Base-by-base conservation (phyloP, 2,888 invertebrate genomes). In the Parnassius glacialis region DNA sequence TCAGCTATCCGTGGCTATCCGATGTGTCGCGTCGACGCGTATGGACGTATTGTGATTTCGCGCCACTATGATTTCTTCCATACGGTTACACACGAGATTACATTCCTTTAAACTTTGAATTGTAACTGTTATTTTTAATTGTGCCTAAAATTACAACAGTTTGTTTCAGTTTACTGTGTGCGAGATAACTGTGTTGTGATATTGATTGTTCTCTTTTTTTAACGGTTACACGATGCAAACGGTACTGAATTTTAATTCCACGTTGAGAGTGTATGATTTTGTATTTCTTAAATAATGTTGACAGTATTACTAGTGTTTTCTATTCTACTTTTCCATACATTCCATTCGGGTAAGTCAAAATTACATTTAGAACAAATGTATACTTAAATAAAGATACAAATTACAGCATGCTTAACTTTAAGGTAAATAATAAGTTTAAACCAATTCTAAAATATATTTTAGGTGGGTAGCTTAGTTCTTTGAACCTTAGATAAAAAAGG, bases 201-300 rank as follows among this genome's bases (percentile, higher is more conserved):
- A 70, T 76, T 74, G 71, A 74, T 74, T 75, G 76, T 74, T 70
- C 62, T 73, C 71, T 66, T 66, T 68, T n/a, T 67, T 72, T 68
- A 69, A 74, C 73, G 69, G 74, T 74, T 77, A 72, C 83, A 88
- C 84, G 76, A 89, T 90, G 90, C 84, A 81, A 85, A 84, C 80
- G 75, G 76, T 83, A 84, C 73, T 82, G 73, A 74, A 77, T 83
- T 80, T 78, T 81, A 78, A 80, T 71, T 78, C 71, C 72, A 78
- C 75, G 71, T 78, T 75, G 68, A 79, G 80, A 84, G 83, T 80
- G 78, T 78, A 75, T 72, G 78, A 75, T 78, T 81, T 81, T 64
- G 75, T 77, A 79, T 74, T 78, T 73, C 75, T 83, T 72, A 75
- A 78, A 90, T 83, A 82, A 90, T 90, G 90, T 85, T 90, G 76